Base-by-base conservation (phyloP, 2,888 invertebrate genomes). In the Ecliptopera silaceata region DNA sequence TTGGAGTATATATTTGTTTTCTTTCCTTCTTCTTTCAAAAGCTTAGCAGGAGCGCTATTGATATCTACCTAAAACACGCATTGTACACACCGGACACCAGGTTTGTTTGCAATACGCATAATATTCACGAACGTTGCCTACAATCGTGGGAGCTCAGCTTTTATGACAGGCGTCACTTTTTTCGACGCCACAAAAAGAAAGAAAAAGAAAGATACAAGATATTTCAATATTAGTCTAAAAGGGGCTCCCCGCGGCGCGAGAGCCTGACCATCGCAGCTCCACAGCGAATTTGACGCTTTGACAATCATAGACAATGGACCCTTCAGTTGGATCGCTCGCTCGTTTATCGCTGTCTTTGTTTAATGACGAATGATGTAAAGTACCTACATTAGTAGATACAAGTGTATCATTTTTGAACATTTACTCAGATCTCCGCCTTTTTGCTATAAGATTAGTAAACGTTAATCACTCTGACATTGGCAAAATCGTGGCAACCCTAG, bases 111-210 rank as follows among this genome's bases (percentile, higher is more conserved):
- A 56, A 68, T 68, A 34, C 64, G 71, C 59, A 66, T 77, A 65
- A 77, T 74, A n/a, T n/a, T n/a, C n/a, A n/a, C n/a, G n/a, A n/a
- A n/a, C 72, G 75, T 71, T 38, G 49, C 49, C 22, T 44, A 52
- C 45, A 68, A 68, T 67, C 75, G 76, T 82, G 82, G 80, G 81
- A 82, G 78, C 78, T 63, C 68, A 51, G 65, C 74, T 68, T 71
- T 72, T 77, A 69, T 85, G 85, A 83, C 85, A 85, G 84, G 83
- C 84, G 84, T 85, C 84, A 83, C 59, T 76, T 83, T 80, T 79
- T 83, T 77, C 72, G 71, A 77, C 51, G 51, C 48, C 56, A 65
- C 64, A 70, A 71, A 78, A 77, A 78, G 70, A 63, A 69, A 78
- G 77, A 70, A 71, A 78, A 77, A 78, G 70, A 63, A 69, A 78